A percentile compares a stretch with the other conserved stretches of the same genome.
Conservation (phyloP, 2,113 vertebrate genomes). For the Arizona elegans region DNA sequence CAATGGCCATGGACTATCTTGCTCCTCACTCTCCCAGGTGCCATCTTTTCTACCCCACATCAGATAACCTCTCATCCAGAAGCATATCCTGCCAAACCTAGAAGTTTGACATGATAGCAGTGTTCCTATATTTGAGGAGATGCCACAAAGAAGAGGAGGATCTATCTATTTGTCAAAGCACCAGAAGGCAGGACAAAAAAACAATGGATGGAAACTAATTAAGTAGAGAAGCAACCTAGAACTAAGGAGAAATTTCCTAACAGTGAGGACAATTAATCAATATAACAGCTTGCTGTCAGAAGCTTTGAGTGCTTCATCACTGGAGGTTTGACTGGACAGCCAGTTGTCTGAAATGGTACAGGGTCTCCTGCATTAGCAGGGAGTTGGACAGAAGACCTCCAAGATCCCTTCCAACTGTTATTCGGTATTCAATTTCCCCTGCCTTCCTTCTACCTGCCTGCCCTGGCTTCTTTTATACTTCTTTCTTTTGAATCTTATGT, state of each 20-base stretch:
- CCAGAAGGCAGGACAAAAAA: not conserved
- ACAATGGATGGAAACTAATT: not conserved
- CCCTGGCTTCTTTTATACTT: not conserved
- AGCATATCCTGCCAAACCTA: not conserved
- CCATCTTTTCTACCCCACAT: not conserved
- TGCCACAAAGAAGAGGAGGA: not conserved
- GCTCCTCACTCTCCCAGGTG: not conserved
- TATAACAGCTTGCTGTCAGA: not conserved
- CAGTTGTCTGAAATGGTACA: not conserved
- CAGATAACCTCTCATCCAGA: not conserved
- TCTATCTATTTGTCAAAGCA: not conserved
- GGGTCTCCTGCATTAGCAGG: not conserved
- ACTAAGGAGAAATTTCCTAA: not conserved
- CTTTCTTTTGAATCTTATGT: not conserved
- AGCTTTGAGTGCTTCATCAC: not conserved
- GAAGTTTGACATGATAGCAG: not conserved
- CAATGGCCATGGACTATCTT: not conserved
- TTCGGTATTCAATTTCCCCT: not conserved
- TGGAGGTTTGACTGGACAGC: not conserved
- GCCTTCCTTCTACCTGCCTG: not conserved
- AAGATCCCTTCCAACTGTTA: not conserved
- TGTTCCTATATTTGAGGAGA: not conserved
- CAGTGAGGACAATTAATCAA: not conserved
- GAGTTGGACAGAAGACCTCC: not conserved
- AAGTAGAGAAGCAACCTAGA: not conserved